A percentile compares a stretch with the other conserved stretches of the same genome.
Evolutionary conservation across 2,797 vertebrate genomes (phyloP).

Genomic region (Cryptoblepharus egeriae): DNA sequence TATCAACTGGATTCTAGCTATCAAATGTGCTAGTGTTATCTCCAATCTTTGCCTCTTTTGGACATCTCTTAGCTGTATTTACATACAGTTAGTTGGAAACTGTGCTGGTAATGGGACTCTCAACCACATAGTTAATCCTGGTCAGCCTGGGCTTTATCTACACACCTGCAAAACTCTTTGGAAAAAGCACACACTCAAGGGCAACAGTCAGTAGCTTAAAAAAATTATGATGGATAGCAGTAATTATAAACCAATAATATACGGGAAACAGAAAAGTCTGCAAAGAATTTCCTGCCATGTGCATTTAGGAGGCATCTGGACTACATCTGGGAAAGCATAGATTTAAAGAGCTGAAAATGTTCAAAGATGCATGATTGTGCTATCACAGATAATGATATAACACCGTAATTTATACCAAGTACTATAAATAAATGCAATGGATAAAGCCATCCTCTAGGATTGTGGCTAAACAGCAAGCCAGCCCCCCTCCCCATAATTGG

Average conservation of each 20-base stretch:
- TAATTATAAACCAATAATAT: conserved; percentile 77
- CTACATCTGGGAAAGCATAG: conserved; percentile 68
- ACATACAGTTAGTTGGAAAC: conserved; percentile 19
- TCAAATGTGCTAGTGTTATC: neutral
- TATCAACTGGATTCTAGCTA: too few species aligned
- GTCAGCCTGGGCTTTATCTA: conserved; percentile 60
- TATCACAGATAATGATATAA: conserved; percentile 63
- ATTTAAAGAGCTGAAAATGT: conserved; percentile 49
- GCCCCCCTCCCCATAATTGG: conserved; percentile 52
- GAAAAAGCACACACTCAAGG: conserved; percentile 23
- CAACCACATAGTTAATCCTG: conserved; percentile 33
- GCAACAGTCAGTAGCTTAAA: conserved; percentile 66
- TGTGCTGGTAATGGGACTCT: conserved; percentile 9
- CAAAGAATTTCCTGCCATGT: conserved; percentile 75
- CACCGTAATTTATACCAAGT: conserved; percentile 40
- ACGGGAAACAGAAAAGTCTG: conserved; percentile 72
- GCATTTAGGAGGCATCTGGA: conserved; percentile 73
- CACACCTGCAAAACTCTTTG: conserved; percentile 67
- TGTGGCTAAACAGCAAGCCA: conserved; percentile 58
- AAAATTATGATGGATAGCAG: conserved; percentile 73
- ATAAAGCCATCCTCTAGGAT: conserved; percentile 16
- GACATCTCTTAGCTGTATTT: conserved; percentile 26
- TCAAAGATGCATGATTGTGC: conserved; percentile 57
- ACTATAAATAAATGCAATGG: conserved; percentile 19
- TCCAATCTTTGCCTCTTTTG: conserved; percentile 39